A percentile compares a stretch with the other conserved stretches of the same genome.
Evolutionary conservation across 2,888 invertebrate species (phyloP).

Genomic region (Dasysyrphus tricinctus): DNA sequence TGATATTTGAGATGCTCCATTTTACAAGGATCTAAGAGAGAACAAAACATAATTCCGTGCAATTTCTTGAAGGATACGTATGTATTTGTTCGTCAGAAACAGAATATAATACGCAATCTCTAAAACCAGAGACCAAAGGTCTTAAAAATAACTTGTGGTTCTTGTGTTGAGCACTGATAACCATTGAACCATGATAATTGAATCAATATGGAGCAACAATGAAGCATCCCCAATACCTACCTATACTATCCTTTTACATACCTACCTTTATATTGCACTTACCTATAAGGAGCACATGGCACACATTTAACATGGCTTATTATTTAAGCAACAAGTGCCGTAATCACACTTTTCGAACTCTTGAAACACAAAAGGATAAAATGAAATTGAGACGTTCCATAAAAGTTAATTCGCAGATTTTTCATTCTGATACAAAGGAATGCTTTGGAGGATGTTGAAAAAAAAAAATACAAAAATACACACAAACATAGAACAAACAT

Average conservation of each 20-base stretch:
- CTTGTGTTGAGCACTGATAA: too few relatives aligned
- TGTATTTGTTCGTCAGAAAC: too few relatives aligned
- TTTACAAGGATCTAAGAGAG: too few relatives aligned
- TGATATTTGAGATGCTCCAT: too few relatives aligned
- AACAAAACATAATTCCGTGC: too few relatives aligned
- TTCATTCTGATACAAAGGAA: constrained; percentile 39
- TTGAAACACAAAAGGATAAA: constrained; percentile 45
- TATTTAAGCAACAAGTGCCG: constrained; percentile 56
- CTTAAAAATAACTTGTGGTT: too few relatives aligned
- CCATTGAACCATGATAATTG: not conserved
- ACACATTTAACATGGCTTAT: constrained; percentile 20
- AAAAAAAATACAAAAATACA: not conserved
- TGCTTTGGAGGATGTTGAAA: not conserved
- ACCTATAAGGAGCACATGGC: not conserved
- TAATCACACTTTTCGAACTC: constrained; percentile 24
- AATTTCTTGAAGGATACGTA: too few relatives aligned
- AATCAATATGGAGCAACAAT: not conserved
- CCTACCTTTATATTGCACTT: not conserved
- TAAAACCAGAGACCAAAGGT: too few relatives aligned
- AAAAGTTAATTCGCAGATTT: constrained; percentile 64
- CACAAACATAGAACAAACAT: constrained; percentile 27
- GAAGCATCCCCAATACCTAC: not conserved
- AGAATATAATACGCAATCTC: too few relatives aligned
- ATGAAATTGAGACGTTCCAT: constrained; percentile 62
- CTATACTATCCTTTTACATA: not conserved